Percentiles rank a stretch among this genome's conserved stretches.
These are phyloP conservation scores for Pseudochirops cupreus DNA, from an alignment of 2,797 vertebrate genomes.

Conservation along the genomic window DNA sequence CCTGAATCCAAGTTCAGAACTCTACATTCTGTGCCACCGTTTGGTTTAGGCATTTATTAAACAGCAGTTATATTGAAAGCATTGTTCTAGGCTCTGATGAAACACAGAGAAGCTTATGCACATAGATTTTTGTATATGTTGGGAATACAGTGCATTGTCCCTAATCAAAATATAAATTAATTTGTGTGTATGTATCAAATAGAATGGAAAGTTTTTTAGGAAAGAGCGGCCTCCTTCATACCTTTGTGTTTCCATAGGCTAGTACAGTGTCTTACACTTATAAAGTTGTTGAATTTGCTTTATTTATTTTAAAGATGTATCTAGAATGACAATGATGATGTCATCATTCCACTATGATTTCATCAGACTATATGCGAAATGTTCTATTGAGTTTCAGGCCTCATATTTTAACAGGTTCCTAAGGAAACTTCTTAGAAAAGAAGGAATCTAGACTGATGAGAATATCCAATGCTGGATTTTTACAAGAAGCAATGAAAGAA, in stretches of 20 bases:
- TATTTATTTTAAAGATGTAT: neutral
- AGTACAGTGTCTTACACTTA: neutral
- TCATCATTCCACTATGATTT: neutral
- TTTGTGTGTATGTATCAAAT: neutral
- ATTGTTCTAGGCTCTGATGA: neutral
- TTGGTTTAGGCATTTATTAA: neutral
- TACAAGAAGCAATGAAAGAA: neutral
- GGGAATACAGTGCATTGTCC: neutral
- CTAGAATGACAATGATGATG: neutral
- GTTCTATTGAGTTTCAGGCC: neutral
- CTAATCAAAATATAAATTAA: neutral
- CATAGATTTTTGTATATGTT: neutral
- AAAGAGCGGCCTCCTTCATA: neutral
- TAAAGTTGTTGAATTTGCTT: neutral
- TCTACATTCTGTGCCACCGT: neutral
- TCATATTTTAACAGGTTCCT: neutral
- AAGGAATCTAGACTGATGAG: neutral
- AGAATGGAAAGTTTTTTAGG: neutral
- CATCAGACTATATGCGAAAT: neutral
- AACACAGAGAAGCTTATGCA: neutral
- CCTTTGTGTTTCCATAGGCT: neutral
- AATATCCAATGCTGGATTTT: neutral
- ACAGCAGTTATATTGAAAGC: neutral
- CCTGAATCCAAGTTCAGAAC: neutral
- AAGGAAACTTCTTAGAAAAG: neutral